Conservation (phyloP, 2,113 vertebrate genomes). For the Phaethon lepturus region DNA sequence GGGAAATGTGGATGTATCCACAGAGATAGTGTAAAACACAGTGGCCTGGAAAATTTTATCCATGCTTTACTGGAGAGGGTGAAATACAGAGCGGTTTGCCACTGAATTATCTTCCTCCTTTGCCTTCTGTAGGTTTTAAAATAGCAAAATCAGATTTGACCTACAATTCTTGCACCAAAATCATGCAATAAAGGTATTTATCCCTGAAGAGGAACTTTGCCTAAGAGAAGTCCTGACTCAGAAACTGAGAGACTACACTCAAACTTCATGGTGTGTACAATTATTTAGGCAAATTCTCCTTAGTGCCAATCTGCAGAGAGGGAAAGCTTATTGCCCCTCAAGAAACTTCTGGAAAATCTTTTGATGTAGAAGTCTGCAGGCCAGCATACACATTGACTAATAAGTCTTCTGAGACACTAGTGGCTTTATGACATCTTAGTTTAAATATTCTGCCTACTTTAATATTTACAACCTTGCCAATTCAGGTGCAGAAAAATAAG, state of each 20-base stretch:
- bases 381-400: background rate
- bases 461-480: background rate
- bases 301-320: background rate
- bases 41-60: background rate
- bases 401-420: background rate
- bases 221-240: background rate
- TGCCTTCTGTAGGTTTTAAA: background rate
- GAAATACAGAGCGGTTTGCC: background rate
- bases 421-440: background rate
- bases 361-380: rapidly evolving
- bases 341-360: background rate
- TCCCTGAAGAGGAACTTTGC: background rate
- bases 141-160: background rate
- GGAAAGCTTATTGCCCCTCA: background rate
- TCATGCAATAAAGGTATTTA: background rate
- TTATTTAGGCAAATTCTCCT: background rate
- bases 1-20: background rate
- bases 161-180: background rate
- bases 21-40: background rate
- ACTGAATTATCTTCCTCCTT: background rate
- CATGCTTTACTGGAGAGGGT: background rate
- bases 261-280: background rate
- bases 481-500: background rate
- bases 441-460: background rate
- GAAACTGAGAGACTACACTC: background rate